Evolutionary conservation across 2,888 invertebrate species (phyloP).

Genomic region (Orgyia antiqua): DNA sequence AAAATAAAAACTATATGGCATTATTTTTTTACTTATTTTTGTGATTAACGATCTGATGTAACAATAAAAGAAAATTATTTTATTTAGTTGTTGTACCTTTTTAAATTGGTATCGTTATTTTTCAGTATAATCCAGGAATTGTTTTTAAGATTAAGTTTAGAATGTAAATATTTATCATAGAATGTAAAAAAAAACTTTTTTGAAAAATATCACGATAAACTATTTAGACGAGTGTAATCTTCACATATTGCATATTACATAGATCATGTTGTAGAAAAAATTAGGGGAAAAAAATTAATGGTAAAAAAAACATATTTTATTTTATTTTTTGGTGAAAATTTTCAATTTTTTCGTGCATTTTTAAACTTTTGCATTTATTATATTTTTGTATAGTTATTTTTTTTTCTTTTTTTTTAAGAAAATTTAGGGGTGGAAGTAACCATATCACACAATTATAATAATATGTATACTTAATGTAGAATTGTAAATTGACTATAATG

Average conservation of each 20-base stretch:
- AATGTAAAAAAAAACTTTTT: slow-evolving; percentile 53
- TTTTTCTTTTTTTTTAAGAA: slow-evolving; percentile 17
- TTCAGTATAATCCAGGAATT: slow-evolving; percentile 34
- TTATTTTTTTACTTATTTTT: slow-evolving; percentile 26
- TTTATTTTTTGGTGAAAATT: slow-evolving; percentile 17
- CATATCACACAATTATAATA: slow-evolving; percentile 61
- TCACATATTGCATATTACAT: slow-evolving; percentile 62
- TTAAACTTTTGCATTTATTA: slow-evolving; percentile 36
- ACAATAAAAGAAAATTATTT: slow-evolving; percentile 25
- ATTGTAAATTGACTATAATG: slow-evolving; percentile 46
- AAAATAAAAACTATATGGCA: slow-evolving; percentile 14
- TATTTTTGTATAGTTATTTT: slow-evolving; percentile 17
- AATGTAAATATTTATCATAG: slow-evolving; percentile 70
- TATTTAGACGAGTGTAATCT: slow-evolving; percentile 58
- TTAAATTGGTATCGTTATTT: slow-evolving; percentile 24
- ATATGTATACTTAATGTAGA: slow-evolving; percentile 58
- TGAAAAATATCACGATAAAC: slow-evolving; percentile 33
- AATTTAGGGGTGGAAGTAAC: slow-evolving; percentile 54
- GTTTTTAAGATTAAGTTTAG: slow-evolving; percentile 36
- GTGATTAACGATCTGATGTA: slow-evolving; percentile 44
- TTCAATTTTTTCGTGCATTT: slow-evolving; percentile 33
- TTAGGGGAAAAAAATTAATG: slow-evolving; percentile 47
- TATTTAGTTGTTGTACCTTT: slow-evolving; percentile 32
- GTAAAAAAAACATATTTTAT: slow-evolving; percentile 37
- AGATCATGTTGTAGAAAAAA: slow-evolving; percentile 69